A percentile compares a stretch with the other conserved stretches of the same genome.
Evolutionary conservation across 2,113 vertebrate genomes (phyloP).

Genomic region (Crotalus tigris): DNA sequence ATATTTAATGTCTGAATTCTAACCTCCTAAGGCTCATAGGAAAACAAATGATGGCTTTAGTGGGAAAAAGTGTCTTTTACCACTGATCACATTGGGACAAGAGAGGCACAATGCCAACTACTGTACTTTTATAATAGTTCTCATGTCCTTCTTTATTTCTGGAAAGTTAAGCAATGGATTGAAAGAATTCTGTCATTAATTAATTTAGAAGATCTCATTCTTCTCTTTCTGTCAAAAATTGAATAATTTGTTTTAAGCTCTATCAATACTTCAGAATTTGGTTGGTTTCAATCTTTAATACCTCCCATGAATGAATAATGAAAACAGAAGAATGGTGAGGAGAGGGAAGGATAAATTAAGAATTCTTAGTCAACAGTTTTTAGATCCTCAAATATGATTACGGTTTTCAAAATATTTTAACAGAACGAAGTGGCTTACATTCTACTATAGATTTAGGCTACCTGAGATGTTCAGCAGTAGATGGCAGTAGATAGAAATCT

Average conservation of each 20-base stretch:
- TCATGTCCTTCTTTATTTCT: neutral
- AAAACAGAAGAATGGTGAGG: neutral
- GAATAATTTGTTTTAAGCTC: slow-evolving; percentile 10
- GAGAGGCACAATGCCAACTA: neutral
- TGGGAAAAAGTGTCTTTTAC: neutral
- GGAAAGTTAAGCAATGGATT: neutral
- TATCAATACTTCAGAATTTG: neutral
- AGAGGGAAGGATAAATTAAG: neutral
- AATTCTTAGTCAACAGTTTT: neutral
- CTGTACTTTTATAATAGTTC: neutral
- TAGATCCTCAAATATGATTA: neutral
- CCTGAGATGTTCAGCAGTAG: slow-evolving; percentile 29
- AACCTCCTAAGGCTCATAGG: slow-evolving; percentile 43
- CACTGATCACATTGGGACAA: neutral
- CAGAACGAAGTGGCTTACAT: neutral
- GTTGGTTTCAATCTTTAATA: neutral
- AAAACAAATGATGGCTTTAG: slow-evolving; percentile 31
- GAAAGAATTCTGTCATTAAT: slow-evolving; percentile 36
- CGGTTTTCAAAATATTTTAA: neutral
- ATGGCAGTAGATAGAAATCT: neutral
- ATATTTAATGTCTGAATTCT: slow-evolving; percentile 16
- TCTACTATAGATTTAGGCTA: neutral
- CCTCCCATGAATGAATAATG: neutral
- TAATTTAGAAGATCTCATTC: slow-evolving; percentile 50
- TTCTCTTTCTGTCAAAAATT: neutral